Percentiles rank a stretch among this genome's conserved stretches.
These are phyloP conservation scores for Zonotrichia leucophrys DNA, from an alignment of 2,113 vertebrate species.

Conservation along the genomic window DNA sequence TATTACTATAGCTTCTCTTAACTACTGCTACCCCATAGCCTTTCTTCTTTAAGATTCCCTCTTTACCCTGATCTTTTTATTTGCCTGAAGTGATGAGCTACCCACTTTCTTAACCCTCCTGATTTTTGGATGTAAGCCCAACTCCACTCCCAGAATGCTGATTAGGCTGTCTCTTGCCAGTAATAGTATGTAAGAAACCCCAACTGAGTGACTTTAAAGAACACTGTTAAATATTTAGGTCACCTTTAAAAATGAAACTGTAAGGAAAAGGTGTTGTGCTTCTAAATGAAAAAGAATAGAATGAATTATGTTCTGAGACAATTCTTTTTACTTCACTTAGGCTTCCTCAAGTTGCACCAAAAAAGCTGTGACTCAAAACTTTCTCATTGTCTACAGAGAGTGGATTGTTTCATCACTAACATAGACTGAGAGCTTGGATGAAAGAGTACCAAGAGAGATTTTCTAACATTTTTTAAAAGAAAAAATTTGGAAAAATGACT, in stretches of 20 bases:
- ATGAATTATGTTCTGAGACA: not conserved
- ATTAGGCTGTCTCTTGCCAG: not conserved
- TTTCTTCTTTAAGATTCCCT: not conserved
- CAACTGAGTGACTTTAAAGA: not conserved
- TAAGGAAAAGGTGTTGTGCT: conserved; percentile 10
- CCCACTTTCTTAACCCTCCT: not conserved
- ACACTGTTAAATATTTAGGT: conserved; percentile 7
- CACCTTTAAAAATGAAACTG: conserved; percentile 33
- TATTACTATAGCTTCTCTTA: not conserved
- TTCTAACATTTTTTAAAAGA: not conserved
- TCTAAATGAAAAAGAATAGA: conserved; percentile 20
- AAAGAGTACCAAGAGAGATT: not conserved
- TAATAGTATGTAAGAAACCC: not conserved
- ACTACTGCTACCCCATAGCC: not conserved
- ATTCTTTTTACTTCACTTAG: not conserved
- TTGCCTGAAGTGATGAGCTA: not conserved
- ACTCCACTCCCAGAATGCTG: not conserved
- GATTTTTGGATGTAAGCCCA: conserved; percentile 5
- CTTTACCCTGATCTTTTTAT: not conserved
- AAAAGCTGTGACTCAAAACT: not conserved
- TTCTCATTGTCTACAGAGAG: not conserved
- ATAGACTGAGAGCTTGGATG: not conserved
- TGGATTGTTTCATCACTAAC: not conserved
- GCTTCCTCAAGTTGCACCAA: not conserved
- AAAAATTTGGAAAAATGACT: not conserved